Conservation (phyloP, 2,888 invertebrate species). For the Zonitis immaculata region DNA sequence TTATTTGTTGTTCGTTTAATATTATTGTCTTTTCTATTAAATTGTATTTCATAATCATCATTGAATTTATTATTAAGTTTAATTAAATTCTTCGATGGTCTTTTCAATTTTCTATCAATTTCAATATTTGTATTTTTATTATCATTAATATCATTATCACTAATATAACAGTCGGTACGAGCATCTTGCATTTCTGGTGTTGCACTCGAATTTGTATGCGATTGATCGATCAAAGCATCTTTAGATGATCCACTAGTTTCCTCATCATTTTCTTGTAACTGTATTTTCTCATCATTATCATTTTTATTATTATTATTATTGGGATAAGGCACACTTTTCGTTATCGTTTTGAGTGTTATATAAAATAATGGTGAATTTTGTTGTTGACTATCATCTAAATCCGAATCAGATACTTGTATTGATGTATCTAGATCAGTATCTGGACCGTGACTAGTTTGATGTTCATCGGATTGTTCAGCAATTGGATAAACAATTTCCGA, state of each 20-base stretch:
- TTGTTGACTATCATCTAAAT: constrained; percentile 58
- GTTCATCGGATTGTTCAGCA: constrained; percentile 79
- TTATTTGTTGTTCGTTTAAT: constrained; percentile 8
- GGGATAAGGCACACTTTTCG: constrained; percentile 34
- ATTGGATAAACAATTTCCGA: constrained; percentile 80
- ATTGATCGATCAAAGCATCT: constrained; percentile 61
- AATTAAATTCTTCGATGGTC: no score
- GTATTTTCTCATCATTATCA: constrained; percentile 28
- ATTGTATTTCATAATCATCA: constrained; percentile 34
- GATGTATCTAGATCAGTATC: constrained; percentile 57
- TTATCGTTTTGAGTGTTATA: constrained; percentile 33
- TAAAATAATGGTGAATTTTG: constrained; percentile 64
- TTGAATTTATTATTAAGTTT: constrained; percentile 28
- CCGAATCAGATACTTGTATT: constrained; percentile 59
- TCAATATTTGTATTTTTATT: constrained; percentile 45
- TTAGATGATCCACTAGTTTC: constrained; percentile 68
- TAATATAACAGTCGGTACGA: constrained; percentile 41
- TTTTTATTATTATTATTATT: constrained; percentile 47
- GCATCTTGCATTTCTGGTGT: constrained; percentile 54
- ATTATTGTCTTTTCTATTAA: constrained; percentile 24
- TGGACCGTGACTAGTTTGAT: constrained; percentile 60
- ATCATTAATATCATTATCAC: constrained; percentile 44
- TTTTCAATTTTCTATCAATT: no score
- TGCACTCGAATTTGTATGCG: constrained; percentile 58
- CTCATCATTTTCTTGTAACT: constrained; percentile 55